Percentiles rank a stretch among this genome's conserved stretches.
phyloP scores from a whole-genome alignment of 2,113 vertebrate species.

The Ceyx margarethae region DNA sequence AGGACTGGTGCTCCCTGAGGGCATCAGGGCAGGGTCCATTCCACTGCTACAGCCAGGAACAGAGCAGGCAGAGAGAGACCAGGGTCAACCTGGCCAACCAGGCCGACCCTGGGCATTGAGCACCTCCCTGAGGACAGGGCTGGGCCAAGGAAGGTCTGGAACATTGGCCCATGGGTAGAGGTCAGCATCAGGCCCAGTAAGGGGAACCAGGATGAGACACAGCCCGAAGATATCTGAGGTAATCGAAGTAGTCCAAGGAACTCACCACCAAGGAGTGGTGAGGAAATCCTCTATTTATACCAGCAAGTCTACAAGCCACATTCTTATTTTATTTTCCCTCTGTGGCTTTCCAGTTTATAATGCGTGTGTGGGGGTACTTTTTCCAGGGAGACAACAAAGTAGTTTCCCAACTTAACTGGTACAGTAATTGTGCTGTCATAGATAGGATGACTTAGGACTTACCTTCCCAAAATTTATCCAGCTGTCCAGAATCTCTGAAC shows the following conservation, averaged over 20 bases:
- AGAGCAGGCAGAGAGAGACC: background rate
- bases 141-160: background rate
- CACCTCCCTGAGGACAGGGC: background rate
- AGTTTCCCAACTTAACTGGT: background rate
- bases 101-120: background rate
- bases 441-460: background rate
- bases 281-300: background rate
- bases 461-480: background rate
- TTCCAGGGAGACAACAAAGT: background rate
- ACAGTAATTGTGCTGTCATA: background rate
- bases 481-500: background rate
- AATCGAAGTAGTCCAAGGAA: background rate
- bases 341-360: background rate
- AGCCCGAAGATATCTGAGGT: background rate
- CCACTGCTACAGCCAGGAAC: background rate
- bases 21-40: background rate
- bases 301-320: background rate
- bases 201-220: background rate
- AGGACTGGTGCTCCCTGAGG: background rate
- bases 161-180: accelerated
- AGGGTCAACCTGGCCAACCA: background rate
- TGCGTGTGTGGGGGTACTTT: background rate
- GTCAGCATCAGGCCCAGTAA: background rate
- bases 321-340: background rate
- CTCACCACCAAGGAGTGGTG: background rate